Conservation (phyloP, 2,113 vertebrate genomes). For the Rhabdornis inornatus region DNA sequence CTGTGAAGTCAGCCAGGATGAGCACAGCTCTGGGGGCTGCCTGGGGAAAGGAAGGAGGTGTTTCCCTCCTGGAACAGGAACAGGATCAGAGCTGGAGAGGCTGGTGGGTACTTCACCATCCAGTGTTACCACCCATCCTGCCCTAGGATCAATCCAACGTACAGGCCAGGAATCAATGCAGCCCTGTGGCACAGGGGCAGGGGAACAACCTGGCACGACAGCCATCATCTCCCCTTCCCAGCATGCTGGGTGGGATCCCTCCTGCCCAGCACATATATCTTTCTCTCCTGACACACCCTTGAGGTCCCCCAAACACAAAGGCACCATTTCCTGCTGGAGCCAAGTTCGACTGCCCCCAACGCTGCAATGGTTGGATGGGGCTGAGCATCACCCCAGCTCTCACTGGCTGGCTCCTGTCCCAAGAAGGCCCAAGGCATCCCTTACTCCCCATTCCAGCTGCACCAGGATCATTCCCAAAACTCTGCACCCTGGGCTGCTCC, state of each 20-base stretch:
- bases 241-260: not conserved
- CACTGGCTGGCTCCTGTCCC: not conserved
- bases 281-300: not conserved
- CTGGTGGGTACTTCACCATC: not conserved
- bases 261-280: not conserved
- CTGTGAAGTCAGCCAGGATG: not conserved
- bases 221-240: not conserved
- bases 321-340: not conserved
- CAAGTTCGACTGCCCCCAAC: fast-evolving
- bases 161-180: not conserved
- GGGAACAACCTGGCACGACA: not conserved
- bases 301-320: not conserved
- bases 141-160: not conserved
- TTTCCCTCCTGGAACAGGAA: not conserved
- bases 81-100: not conserved
- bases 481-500: not conserved
- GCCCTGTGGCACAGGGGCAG: not conserved
- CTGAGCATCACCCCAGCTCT: not conserved
- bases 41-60: not conserved
- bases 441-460: not conserved
- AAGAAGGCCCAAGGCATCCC: not conserved
- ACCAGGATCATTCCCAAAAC: not conserved
- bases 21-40: not conserved
- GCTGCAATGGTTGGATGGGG: fast-evolving
- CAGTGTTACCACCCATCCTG: not conserved